These are phyloP conservation scores for Eupithecia subfuscata DNA, from an alignment of 2,888 invertebrate species.

Conservation along the genomic window DNA sequence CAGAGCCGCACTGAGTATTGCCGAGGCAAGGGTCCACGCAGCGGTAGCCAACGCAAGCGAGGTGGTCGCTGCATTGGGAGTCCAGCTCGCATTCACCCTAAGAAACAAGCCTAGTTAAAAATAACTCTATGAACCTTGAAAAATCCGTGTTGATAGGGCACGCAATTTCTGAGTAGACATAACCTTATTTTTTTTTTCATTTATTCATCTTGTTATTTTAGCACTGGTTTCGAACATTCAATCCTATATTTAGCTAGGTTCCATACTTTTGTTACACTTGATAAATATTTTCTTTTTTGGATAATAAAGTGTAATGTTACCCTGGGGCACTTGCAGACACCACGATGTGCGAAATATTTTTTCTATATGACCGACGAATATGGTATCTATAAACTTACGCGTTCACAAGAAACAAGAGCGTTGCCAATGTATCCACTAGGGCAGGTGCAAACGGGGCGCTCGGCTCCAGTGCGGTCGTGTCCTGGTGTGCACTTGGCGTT, in stretches of 20 bases:
- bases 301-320: conserved; percentile 63
- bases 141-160: background rate
- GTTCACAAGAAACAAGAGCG: conserved; percentile 87
- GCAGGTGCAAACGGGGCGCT: conserved; percentile 94
- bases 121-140: background rate
- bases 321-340: conserved; percentile 91
- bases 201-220: background rate
- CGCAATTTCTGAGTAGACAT: background rate
- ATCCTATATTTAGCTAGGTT: background rate
- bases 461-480: conserved; percentile 90
- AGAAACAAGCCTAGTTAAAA: conserved; percentile 9
- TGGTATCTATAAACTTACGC: conserved; percentile 63
- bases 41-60: conserved; percentile 90
- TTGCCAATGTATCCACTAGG: conserved; percentile 91
- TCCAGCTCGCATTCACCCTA: conserved; percentile 92
- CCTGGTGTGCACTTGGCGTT: conserved; percentile 93
- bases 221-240: background rate
- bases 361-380: background rate
- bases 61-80: conserved; percentile 89
- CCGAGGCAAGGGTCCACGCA: conserved; percentile 90
- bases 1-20: conserved; percentile 88
- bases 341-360: conserved; percentile 85
- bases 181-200: background rate
- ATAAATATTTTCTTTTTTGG: too few species aligned
- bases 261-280: too few species aligned